Evolutionary conservation across 2,888 invertebrate genomes (phyloP), one percentile per base, ranked within the genome.

Genomic region (Drosophila fungiperda): DNA sequence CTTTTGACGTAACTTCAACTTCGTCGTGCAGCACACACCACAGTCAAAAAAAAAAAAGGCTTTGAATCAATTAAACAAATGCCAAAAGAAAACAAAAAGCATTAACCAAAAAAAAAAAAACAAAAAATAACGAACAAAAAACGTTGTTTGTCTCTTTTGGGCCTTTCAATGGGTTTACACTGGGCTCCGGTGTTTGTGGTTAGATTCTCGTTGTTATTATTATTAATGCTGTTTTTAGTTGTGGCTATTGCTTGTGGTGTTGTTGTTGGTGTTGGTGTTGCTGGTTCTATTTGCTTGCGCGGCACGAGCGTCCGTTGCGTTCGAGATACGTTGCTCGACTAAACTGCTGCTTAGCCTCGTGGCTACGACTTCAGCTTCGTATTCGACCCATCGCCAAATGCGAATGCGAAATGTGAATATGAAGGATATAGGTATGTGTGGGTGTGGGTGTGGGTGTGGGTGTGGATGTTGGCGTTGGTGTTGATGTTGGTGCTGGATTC

Each of bases 311-410:
- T 85, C 87, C 91, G 89, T 83, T 87, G 76, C 80, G 82, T 90
- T 91, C 82, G 90, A 91, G 90, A 85, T 87, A 80, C 89, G 87
- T 80, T 83, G 89, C 91, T 92, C 91, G 90, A 92, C 92, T 92
- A 85, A 92, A 75, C 52, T 33, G 62, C 54, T 73, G 64, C 48
- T 55, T 40, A 33, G 64, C 38, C 50, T 73, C 76, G 78, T 55
- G 52, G 23, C 23, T 48, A 49, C 78, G 76, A 76, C 60, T 61
- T 67, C 36, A 45, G 73, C 79, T 67, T 71, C 72, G 74, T 60
- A 65, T 38, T 15, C 54, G 68, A 53, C 60, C 38, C 52, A 61
- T 58, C 55, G 60, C 57, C 68, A 77, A 68, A 73, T 68, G 66
- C 58, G 60, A 65, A 67, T 80, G 48, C 50, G 57, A 42, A 40